These are phyloP conservation scores for Nesoenas mayeri DNA, from an alignment of 2,113 vertebrate genomes.

Conservation along the genomic window DNA sequence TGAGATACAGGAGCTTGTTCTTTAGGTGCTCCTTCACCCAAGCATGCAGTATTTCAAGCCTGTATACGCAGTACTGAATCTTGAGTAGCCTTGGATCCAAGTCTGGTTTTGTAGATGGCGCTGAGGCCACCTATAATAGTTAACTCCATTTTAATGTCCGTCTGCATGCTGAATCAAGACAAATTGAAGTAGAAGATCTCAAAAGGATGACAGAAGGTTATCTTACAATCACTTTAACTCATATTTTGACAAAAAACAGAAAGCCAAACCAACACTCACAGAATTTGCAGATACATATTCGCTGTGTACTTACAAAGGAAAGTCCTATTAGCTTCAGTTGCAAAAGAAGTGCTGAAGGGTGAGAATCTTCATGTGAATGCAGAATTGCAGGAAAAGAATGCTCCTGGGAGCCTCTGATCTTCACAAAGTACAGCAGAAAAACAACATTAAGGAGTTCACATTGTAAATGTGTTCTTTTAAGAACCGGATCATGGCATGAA, in stretches of 20 bases:
- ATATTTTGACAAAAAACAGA: not conserved
- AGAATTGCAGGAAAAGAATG: not conserved
- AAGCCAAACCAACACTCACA: not conserved
- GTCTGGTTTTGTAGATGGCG: not conserved
- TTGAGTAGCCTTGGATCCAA: not conserved
- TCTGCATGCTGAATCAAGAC: not conserved
- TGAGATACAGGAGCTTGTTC: not conserved
- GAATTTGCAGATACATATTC: not conserved
- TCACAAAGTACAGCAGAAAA: conserved; percentile 18
- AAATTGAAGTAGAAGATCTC: not conserved
- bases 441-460: not conserved
- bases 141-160: not conserved
- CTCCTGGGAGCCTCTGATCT: not conserved
- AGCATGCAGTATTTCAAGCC: not conserved
- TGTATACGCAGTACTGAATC: not conserved
- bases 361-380: conserved; percentile 33
- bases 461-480: conserved; percentile 29
- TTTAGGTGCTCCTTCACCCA: not conserved
- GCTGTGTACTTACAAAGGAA: not conserved
- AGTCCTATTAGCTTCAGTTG: not conserved
- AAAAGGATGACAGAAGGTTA: not conserved
- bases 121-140: not conserved
- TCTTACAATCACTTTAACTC: not conserved
- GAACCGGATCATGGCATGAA: not conserved
- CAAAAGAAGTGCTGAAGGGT: conserved; percentile 6